Evolutionary conservation across 2,113 vertebrate species (phyloP).

Genomic region (Pomatorhinus ruficollis): DNA sequence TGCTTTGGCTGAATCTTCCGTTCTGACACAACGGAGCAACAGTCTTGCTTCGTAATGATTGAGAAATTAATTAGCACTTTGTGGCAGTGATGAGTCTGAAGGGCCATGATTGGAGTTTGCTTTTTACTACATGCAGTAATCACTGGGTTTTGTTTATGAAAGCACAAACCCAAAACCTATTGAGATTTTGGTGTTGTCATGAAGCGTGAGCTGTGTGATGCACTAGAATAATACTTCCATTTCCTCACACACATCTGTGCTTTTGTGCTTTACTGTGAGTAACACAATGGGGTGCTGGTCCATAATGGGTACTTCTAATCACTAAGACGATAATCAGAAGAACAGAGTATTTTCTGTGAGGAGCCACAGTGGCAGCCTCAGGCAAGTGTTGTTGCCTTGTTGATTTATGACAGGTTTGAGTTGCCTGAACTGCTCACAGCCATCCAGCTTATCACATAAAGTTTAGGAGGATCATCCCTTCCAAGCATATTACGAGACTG

Average conservation of each 20-base stretch:
- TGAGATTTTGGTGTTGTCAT: constrained; percentile 34
- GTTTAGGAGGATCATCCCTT: background rate
- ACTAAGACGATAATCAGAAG: background rate
- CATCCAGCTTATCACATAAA: background rate
- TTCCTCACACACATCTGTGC: constrained; percentile 28
- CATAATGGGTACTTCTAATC: background rate
- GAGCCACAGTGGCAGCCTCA: background rate
- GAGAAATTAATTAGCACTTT: constrained; percentile 40
- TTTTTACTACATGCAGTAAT: constrained; percentile 19
- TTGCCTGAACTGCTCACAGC: background rate
- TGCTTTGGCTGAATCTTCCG: background rate
- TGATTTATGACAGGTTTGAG: constrained; percentile 4
- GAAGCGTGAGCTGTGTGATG: background rate
- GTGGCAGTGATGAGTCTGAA: background rate
- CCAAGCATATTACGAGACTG: background rate
- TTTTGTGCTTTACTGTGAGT: constrained; percentile 29
- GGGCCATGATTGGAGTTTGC: background rate
- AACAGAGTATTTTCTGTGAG: background rate
- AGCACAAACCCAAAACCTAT: constrained; percentile 2
- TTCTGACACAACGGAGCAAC: background rate
- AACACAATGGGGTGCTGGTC: constrained; percentile 27
- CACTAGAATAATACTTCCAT: background rate
- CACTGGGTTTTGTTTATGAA: constrained; percentile 33
- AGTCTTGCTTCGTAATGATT: background rate
- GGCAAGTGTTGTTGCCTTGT: background rate